phyloP scores from a whole-genome alignment of 2,888 invertebrate genomes.

The Blastobasis lacticolella region DNA sequence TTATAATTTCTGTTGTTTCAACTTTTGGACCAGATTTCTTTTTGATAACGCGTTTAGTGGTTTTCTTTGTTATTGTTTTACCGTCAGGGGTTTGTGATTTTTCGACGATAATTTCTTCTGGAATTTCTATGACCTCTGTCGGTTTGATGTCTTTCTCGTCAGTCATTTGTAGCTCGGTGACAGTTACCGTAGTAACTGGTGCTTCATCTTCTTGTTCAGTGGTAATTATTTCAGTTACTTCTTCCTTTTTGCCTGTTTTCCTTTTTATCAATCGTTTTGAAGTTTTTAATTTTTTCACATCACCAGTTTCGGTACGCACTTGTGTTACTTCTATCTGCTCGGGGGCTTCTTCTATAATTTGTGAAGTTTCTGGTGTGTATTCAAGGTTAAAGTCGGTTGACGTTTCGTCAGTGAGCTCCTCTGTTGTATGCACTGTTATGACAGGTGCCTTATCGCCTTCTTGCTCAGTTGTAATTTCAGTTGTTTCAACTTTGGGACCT shows the following conservation, averaged over 20 bases:
- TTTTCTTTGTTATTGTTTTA: conserved; percentile 23
- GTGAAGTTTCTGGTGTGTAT: conserved; percentile 15
- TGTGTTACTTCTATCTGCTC: conserved; percentile 9
- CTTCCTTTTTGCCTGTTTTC: conserved; percentile 17
- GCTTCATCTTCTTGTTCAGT: conserved; percentile 18
- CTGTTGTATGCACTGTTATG: conserved; percentile 25
- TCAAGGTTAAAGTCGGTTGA: conserved; percentile 18
- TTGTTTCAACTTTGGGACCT: conserved; percentile 23
- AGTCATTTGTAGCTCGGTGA: conserved; percentile 9
- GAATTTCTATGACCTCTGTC: conserved; percentile 29
- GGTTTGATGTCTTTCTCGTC: conserved; percentile 29
- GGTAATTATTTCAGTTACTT: conserved; percentile 19
- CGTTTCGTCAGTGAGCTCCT: conserved; percentile 9
- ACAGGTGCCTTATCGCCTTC: conserved; percentile 32
- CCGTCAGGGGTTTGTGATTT: conserved; percentile 8
- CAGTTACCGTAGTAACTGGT: conserved; percentile 13
- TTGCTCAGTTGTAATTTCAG: conserved; percentile 14
- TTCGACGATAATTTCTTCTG: conserved; percentile 29
- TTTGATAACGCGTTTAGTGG: conserved; percentile 30
- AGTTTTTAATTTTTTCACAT: conserved; percentile 19
- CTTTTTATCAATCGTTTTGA: conserved; percentile 17
- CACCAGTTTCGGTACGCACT: conserved; percentile 22
- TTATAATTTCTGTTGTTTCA: conserved; percentile 34
- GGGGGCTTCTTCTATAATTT: conserved; percentile 11
- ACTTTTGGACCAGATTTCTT: conserved; percentile 31